Percentiles rank a stretch among this genome's conserved stretches.
These are phyloP conservation scores for Neelides sp. DNA, from an alignment of 1,140 invertebrate species.

Conservation along the genomic window DNA sequence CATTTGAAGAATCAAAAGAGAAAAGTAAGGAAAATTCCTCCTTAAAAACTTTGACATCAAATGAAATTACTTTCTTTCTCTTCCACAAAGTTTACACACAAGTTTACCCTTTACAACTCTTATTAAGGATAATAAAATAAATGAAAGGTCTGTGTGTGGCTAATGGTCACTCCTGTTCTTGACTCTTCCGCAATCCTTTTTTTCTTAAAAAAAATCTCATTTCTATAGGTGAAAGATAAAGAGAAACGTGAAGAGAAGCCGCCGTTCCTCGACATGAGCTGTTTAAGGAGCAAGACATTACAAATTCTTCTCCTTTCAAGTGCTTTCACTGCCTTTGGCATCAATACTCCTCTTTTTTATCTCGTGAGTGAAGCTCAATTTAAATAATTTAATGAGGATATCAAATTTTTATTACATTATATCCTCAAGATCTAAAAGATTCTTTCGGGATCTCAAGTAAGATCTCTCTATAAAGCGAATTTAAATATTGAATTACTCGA, in stretches of 20 bases:
- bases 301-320: conserved; percentile 68
- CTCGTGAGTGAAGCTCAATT: conserved; percentile 42
- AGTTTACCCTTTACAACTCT: not conserved
- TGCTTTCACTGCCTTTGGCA: conserved; percentile 61
- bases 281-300: conserved; percentile 67
- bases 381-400: not conserved
- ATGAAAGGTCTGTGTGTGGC: no score
- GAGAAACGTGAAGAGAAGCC: conserved; percentile 51
- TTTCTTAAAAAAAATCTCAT: not conserved
- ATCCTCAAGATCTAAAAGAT: not conserved
- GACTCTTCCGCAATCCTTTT: not conserved
- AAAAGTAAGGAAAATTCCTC: conserved; percentile 56
- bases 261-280: conserved; percentile 74
- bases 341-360: conserved; percentile 76
- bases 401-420: no score
- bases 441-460: not conserved
- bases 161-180: no score
- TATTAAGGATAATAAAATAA: conserved; percentile 8
- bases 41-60: not conserved
- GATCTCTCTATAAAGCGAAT: not conserved
- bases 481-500: not conserved
- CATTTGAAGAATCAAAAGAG: conserved; percentile 82
- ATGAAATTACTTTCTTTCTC: not conserved
- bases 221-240: conserved; percentile 32
- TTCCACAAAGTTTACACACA: not conserved